A percentile compares a stretch with the other conserved stretches of the same genome.
Evolutionary conservation across 2,113 vertebrate genomes (phyloP).

Genomic region (Mus pahari): DNA sequence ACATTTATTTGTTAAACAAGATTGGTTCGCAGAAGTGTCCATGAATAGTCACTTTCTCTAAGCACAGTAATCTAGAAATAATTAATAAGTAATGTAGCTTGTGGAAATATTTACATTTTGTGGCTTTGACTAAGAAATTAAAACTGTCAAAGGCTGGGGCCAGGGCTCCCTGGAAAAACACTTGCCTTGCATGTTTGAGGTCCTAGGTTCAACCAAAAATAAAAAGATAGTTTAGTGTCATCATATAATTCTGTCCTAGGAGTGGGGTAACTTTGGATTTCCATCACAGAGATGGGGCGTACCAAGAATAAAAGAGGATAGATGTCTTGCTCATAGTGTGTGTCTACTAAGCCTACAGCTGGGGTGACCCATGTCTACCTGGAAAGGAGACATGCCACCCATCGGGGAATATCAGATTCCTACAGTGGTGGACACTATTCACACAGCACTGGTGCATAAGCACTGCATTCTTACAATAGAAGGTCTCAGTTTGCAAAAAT

Average conservation of each 20-base stretch:
- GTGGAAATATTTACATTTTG: background rate
- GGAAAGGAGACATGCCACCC: background rate
- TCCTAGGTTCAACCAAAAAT: background rate
- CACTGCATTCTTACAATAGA: background rate
- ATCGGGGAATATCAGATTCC: background rate
- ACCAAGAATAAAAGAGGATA: background rate
- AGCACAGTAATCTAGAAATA: background rate
- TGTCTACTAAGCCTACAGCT: background rate
- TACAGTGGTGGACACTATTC: no score
- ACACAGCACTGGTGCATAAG: background rate
- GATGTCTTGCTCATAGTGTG: background rate
- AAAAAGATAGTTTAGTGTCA: background rate
- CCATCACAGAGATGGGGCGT: background rate
- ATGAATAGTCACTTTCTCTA: background rate
- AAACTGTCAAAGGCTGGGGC: background rate
- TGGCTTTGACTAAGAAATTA: background rate
- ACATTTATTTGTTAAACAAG: background rate
- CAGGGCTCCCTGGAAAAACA: background rate
- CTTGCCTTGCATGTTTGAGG: background rate
- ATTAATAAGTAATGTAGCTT: background rate
- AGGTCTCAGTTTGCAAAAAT: slow-evolving; percentile 44
- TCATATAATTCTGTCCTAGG: background rate
- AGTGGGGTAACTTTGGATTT: background rate
- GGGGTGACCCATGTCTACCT: background rate
- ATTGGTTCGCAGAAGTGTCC: background rate